Evolutionary conservation across 2,888 invertebrate genomes (phyloP).

Genomic region (Spialia ferax): DNA sequence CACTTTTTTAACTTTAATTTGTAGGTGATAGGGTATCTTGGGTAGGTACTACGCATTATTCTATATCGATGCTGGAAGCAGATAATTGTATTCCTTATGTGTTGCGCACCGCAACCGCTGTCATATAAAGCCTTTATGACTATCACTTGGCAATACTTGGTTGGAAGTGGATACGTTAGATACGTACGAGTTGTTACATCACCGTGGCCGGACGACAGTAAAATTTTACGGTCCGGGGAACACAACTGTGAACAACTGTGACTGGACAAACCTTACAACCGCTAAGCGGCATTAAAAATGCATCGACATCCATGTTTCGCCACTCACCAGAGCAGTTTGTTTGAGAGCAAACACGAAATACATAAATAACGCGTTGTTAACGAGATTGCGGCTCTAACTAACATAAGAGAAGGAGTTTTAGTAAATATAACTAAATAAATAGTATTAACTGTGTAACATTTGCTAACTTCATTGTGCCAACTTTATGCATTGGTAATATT

Average conservation of each 20-base stretch:
- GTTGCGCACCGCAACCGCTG: slow-evolving; percentile 5
- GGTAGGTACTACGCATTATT: too few species aligned
- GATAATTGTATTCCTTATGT: neutral
- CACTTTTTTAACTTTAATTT: too few species aligned
- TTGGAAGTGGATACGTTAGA: neutral
- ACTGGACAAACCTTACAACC: slow-evolving; percentile 17
- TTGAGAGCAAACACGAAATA: slow-evolving; percentile 8
- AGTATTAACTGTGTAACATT: neutral
- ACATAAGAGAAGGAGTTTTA: neutral
- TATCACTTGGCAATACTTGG: slow-evolving; percentile 15
- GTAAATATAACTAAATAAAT: neutral
- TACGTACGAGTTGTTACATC: slow-evolving; percentile 29
- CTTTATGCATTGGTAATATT: neutral
- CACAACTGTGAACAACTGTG: slow-evolving; percentile 35
- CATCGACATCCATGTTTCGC: slow-evolving; percentile 23
- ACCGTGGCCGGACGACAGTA: slow-evolving; percentile 23
- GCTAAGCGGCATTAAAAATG: slow-evolving; percentile 36
- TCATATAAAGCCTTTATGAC: slow-evolving; percentile 26
- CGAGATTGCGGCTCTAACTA: neutral
- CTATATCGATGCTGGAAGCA: too few species aligned
- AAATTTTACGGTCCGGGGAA: slow-evolving; percentile 35
- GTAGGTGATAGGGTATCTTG: too few species aligned
- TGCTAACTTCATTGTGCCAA: neutral
- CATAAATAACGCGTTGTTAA: slow-evolving; percentile 7
- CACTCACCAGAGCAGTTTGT: slow-evolving; percentile 25